These are phyloP conservation scores for Centroberyx gerrardi DNA, from an alignment of 2,797 vertebrate species.

Conservation along the genomic window DNA sequence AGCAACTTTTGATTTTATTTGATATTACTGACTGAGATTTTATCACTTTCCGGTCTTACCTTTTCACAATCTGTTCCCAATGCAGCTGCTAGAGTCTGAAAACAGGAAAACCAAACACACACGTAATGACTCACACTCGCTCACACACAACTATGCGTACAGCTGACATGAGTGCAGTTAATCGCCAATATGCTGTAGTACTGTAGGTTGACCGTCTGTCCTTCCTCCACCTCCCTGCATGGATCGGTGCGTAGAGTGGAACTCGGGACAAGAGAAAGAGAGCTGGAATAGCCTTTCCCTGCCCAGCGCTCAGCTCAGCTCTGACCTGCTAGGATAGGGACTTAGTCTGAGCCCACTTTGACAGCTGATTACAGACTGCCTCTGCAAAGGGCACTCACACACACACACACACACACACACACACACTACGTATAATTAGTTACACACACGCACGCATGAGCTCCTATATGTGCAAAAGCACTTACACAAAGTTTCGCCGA, in stretches of 20 bases:
- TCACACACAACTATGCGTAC: slow-evolving; percentile 13
- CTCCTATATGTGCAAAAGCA: neutral
- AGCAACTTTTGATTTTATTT: neutral
- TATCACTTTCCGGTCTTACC: slow-evolving; percentile 51
- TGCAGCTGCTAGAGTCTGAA: slow-evolving; percentile 32
- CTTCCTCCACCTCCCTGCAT: slow-evolving; percentile 44
- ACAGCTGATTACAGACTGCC: slow-evolving; percentile 77
- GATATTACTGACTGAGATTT: neutral
- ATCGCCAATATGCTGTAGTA: slow-evolving; percentile 1
- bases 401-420: slow-evolving; percentile 30
- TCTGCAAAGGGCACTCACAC: slow-evolving; percentile 54
- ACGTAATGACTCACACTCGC: slow-evolving; percentile 18
- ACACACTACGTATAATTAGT: slow-evolving; percentile 22
- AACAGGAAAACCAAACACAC: slow-evolving; percentile 31
- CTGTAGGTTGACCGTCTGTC: slow-evolving; percentile 1
- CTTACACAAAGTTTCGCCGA: neutral
- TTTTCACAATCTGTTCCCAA: slow-evolving; percentile 37
- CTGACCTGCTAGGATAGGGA: slow-evolving; percentile 47
- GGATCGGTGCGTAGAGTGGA: slow-evolving; percentile 40
- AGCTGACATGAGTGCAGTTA: slow-evolving; percentile 1
- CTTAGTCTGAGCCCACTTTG: slow-evolving; percentile 58
- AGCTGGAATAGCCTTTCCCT: neutral
- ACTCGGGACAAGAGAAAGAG: slow-evolving; percentile 26
- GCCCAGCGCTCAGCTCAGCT: slow-evolving; percentile 32
- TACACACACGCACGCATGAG: slow-evolving; percentile 6